Evolutionary conservation across 1,140 invertebrate species (phyloP), one percentile per base, ranked within the genome.

Genomic region (Ceratina australensis): DNA sequence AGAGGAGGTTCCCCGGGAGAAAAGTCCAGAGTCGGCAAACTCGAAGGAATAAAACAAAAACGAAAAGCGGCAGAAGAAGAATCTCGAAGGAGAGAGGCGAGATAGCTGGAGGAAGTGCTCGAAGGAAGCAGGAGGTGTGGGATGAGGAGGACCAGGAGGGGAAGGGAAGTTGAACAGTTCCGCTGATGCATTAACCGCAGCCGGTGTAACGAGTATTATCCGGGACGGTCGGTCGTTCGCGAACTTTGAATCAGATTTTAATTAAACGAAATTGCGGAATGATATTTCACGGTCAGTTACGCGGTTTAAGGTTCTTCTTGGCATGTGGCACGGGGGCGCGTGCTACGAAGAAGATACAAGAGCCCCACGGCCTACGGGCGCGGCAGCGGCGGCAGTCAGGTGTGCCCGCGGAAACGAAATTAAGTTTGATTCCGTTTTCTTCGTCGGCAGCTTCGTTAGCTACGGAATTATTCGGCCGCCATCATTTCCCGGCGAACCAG

Each of bases 181-280:
- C 78, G 84, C 85, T 86, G 88, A 90, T 89, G 88, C 90, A 90
- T 92, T 92, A 92, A 92, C 90, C 91, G 76, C 91, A 92, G 84
- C 90, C 87, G 90, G 86, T 73, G 87, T 86, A 82, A 82, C 67
- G 68, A 68, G 77, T 78, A 81, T 81, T 79, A 86, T 79, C 59
- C 80, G 57, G 59, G 75, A 54, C 50, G 83, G 75, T 68, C 82
- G 84, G 77, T 80, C 81, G 80, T 82, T 82, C 49, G 79, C 68
- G 54, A 91, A 91, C 87, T 88, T 91, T 87, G 88, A 90, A 91
- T 91, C 90, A 91, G 87, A 91, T 90, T 92, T 92, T 92, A 92
- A 92, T 92, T 92, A 92, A 92, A 92, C 87, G 87, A 90, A 90
- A 91, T 89, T 85, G 87, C 87, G 85, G 88, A 92, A 92, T 90